Conservation (phyloP, 2,888 invertebrate genomes). For the Drosophila rellima region DNA sequence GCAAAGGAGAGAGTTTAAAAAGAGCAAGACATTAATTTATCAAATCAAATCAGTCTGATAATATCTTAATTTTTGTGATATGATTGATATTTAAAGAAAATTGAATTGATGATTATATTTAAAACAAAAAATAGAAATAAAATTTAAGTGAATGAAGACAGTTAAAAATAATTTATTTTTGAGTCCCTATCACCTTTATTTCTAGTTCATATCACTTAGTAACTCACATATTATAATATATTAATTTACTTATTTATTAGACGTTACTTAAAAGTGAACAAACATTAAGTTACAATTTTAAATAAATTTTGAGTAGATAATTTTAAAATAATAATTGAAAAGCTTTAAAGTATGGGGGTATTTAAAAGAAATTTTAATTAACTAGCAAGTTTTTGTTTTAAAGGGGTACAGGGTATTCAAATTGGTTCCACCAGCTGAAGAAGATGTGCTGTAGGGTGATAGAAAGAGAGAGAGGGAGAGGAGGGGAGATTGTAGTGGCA, state of each 20-base stretch:
- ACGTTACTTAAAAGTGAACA: no score
- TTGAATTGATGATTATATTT: no score
- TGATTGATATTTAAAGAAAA: no score
- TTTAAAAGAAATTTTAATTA: background rate
- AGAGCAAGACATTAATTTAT: no score
- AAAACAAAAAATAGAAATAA: no score
- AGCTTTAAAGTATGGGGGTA: background rate
- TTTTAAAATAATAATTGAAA: background rate
- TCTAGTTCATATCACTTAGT: background rate
- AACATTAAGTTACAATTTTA: no score
- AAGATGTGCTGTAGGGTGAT: background rate
- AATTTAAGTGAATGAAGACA: background rate
- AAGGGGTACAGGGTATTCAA: slow-evolving; percentile 33
- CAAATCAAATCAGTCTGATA: no score
- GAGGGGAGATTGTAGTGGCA: slow-evolving; percentile 4
- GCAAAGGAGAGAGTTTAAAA: no score
- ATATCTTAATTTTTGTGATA: no score
- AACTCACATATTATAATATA: no score
- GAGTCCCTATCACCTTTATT: background rate
- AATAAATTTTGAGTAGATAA: no score
- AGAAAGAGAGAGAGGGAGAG: background rate
- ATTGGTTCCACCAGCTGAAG: slow-evolving; percentile 38
- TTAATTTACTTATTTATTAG: no score
- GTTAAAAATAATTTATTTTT: background rate
- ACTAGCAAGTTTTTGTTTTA: background rate